Evolutionary conservation across 1,140 invertebrate genomes (phyloP).

Genomic region (Drosophila rhopaloa): DNA sequence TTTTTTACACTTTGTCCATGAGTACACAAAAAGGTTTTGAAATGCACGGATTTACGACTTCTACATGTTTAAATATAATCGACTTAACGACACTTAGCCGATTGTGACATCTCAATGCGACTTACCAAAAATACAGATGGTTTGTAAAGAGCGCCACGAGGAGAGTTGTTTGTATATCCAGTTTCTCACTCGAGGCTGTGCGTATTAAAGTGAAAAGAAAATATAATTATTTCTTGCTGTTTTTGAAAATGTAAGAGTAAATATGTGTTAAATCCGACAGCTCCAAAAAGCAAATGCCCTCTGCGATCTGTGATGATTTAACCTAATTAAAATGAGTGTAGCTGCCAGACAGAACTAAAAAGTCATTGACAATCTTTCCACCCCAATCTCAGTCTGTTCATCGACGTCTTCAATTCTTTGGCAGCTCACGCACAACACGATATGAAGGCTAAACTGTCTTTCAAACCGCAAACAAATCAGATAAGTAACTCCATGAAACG

Average conservation of each 20-base stretch:
- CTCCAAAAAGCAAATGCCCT: slow-evolving; percentile 3
- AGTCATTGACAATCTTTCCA: slow-evolving; percentile 19
- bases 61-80: background rate
- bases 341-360: slow-evolving; percentile 2
- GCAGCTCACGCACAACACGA: slow-evolving; percentile 58
- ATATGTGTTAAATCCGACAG: slow-evolving; percentile 1
- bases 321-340: slow-evolving; percentile 30
- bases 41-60: background rate
- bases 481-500: slow-evolving; percentile 55
- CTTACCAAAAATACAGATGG: slow-evolving; percentile 16
- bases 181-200: background rate
- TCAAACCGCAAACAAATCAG: slow-evolving; percentile 74
- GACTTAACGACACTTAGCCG: background rate
- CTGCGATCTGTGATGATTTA: slow-evolving; percentile 27
- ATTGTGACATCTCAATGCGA: too few species aligned
- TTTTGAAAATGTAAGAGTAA: slow-evolving; percentile 17
- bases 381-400: background rate
- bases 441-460: slow-evolving; percentile 32
- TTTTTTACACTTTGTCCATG: background rate
- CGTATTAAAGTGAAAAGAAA: slow-evolving; percentile 8
- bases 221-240: slow-evolving; percentile 20
- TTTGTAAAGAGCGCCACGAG: background rate
- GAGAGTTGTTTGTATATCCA: background rate
- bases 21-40: background rate
- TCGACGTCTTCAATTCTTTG: slow-evolving; percentile 30